phyloP scores from a whole-genome alignment of 2,113 vertebrate species.

The Myrmophylax atrothorax region DNA sequence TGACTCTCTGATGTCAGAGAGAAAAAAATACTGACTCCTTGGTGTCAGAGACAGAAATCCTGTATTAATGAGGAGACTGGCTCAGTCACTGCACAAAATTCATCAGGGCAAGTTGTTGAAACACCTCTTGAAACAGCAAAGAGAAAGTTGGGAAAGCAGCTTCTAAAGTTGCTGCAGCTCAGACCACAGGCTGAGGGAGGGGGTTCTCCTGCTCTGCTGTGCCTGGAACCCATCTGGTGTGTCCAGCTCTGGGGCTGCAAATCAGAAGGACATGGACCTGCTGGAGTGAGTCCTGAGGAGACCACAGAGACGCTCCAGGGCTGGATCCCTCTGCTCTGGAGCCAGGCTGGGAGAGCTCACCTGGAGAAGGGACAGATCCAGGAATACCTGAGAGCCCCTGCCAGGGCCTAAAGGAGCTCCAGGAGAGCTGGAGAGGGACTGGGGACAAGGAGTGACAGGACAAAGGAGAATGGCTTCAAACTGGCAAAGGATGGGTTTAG shows the following conservation, averaged over 20 bases:
- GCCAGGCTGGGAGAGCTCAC: background rate
- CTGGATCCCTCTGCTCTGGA: background rate
- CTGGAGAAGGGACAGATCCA: background rate
- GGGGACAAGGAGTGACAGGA: background rate
- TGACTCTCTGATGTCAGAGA: background rate
- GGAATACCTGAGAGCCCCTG: background rate
- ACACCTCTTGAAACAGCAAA: background rate
- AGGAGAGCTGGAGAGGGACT: background rate
- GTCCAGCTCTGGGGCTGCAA: background rate
- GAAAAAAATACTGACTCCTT: background rate
- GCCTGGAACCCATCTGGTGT: background rate
- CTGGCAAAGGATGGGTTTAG: background rate
- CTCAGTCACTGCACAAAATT: background rate
- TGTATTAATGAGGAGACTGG: background rate
- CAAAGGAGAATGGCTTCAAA: background rate
- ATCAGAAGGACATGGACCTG: background rate
- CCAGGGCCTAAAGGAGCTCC: background rate
- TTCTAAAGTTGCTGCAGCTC: background rate
- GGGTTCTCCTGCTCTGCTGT: background rate
- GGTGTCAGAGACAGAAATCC: background rate
- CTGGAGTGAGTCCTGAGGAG: background rate
- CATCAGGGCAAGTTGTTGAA: background rate
- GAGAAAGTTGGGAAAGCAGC: background rate
- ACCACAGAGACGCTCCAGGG: background rate
- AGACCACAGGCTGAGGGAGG: background rate